These are phyloP conservation scores for Brachionus asplanchnoidis DNA, from an alignment of 1,140 invertebrate species.

Conservation along the genomic window DNA sequence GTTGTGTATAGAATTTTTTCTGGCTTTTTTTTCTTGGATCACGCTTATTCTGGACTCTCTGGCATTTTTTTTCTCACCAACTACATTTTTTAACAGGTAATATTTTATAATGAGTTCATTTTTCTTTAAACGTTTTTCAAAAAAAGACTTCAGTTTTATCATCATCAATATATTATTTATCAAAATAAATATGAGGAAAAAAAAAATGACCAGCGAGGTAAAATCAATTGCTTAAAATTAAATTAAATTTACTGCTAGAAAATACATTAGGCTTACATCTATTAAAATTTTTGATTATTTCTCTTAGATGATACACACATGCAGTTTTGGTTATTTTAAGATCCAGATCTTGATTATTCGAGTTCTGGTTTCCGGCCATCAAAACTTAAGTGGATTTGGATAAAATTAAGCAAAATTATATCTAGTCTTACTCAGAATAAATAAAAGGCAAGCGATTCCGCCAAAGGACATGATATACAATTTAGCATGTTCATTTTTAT, in stretches of 20 bases:
- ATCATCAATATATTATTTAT: not conserved
- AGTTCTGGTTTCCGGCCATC: not conserved
- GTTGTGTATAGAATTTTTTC: not conserved
- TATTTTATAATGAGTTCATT: slow-evolving; percentile 2
- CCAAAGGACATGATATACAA: not conserved
- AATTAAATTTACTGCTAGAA: not conserved
- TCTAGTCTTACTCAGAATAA: not conserved
- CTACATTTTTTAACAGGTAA: not conserved
- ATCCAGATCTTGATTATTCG: not conserved
- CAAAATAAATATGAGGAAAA: not conserved
- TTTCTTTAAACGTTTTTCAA: not conserved
- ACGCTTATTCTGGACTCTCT: not conserved
- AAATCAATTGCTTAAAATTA: not conserved
- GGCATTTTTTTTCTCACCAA: not conserved
- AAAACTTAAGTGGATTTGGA: not conserved
- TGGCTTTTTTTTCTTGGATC: not conserved
- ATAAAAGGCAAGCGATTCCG: not conserved
- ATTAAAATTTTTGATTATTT: not conserved
- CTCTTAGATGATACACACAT: not conserved
- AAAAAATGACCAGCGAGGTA: not conserved
- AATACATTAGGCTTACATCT: not conserved
- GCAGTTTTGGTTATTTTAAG: not conserved
- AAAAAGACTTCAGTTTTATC: not conserved
- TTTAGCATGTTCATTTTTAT: not conserved
- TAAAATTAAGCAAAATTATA: not conserved